A percentile compares a stretch with the other conserved stretches of the same genome.
phyloP scores from a whole-genome alignment of 2,797 vertebrate genomes.

The Sciurus carolinensis region DNA sequence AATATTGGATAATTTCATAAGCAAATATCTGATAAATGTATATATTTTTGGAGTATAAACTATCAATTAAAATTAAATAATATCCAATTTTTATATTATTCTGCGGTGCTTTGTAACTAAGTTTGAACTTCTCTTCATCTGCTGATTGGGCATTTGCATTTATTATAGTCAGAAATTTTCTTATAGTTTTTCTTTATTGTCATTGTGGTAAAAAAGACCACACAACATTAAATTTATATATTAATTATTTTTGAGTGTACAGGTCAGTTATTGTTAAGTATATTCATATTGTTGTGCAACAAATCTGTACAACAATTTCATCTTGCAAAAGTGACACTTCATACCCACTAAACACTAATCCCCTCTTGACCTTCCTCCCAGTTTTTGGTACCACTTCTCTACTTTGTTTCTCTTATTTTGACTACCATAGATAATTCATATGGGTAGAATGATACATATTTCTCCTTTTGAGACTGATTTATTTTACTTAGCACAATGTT shows the following conservation, averaged over 20 bases:
- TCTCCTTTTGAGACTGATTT: not conserved
- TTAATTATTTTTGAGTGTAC: not conserved
- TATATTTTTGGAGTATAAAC: not conserved
- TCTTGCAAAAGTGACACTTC: not conserved
- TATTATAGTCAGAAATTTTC: not conserved
- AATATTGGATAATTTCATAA: constrained; percentile 32
- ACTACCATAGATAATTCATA: not conserved
- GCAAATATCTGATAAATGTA: not conserved
- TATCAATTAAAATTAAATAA: not conserved
- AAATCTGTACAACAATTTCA: not conserved
- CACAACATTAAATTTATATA: not conserved
- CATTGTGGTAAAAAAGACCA: not conserved
- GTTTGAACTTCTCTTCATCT: not conserved
- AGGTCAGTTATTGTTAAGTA: not conserved
- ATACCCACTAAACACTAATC: not conserved
- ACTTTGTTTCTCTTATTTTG: not conserved
- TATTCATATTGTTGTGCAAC: not conserved
- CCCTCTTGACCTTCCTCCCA: not conserved
- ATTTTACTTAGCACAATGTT: too few species aligned
- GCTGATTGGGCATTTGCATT: not conserved
- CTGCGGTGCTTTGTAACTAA: not conserved
- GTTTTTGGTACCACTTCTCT: not conserved
- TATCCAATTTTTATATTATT: constrained; percentile 5
- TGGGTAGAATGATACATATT: not conserved
- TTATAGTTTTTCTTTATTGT: not conserved